Conservation (phyloP, 2,888 invertebrate species). For the Plebejus argus region DNA sequence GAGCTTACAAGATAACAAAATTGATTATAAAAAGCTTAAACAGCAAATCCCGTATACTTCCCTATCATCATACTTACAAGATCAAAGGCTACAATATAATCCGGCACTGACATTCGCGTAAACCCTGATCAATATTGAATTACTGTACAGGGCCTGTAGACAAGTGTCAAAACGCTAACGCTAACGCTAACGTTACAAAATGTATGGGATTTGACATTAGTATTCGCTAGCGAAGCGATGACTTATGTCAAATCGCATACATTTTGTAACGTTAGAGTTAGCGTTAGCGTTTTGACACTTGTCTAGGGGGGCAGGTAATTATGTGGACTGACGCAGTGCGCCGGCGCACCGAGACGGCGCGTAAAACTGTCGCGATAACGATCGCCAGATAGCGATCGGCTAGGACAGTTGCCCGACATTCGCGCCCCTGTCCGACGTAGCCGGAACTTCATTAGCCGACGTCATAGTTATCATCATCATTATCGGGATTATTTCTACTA, state of each 20-base stretch:
- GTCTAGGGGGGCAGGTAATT: no score
- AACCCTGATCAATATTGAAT: slow-evolving; percentile 7
- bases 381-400: slow-evolving; percentile 71
- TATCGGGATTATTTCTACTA: no score
- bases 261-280: no score
- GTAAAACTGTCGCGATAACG: slow-evolving; percentile 76
- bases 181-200: no score
- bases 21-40: no score
- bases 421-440: slow-evolving; percentile 53
- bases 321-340: slow-evolving; percentile 48
- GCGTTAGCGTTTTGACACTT: no score
- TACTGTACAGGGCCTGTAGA: no score
- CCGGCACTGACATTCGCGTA: neutral
- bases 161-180: no score
- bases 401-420: slow-evolving; percentile 62
- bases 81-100: neutral
- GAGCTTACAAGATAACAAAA: no score
- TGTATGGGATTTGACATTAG: no score
- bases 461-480: neutral
- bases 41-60: neutral
- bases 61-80: neutral
- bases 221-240: no score
- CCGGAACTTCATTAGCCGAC: slow-evolving; percentile 36
- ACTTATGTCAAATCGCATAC: no score
- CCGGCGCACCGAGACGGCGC: slow-evolving; percentile 63